Evolutionary conservation across 2,113 vertebrate species (phyloP), one percentile per base, ranked within the genome.

Genomic region (Tychaedon coryphoeus): DNA sequence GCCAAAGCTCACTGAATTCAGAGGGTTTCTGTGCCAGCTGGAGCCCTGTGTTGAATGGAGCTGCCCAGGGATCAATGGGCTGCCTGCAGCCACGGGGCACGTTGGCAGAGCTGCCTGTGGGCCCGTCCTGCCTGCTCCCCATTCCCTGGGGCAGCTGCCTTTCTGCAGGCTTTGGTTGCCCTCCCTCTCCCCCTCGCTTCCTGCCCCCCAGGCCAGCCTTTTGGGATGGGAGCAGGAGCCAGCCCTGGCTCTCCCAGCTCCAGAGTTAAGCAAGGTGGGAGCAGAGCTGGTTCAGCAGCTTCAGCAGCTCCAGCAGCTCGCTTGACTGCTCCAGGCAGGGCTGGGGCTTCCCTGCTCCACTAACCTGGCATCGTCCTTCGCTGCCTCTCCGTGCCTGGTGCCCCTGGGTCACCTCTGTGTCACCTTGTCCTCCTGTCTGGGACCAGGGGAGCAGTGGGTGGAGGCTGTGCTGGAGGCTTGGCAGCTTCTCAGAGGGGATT

Each of bases 401-500:
- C 96, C 43, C 2, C 0, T 61, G 29, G 58, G 77, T 96, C 96
- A 90, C 87, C 70, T 61, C 76, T 8, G 58, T 82, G 94, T 91
- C 95, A 91, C 91, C 84, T 91, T 78, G 93, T 75, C 93, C 88
- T 77, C n/a, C 42, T 53, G 77, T 42, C 85, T 76, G 92, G 71
- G 66, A 33, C 48, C 62, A 14, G 51, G 47, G 78, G 47, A 81
- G 75, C 58, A 14, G 67, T 45, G 82, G 71, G 78, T 57, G 85
- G 77, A 75, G 78, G 88, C 51, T 0, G 0, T 0, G 4, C 69
- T 84, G 2, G 60, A 36, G 65, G 60, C 61, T 78, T 28, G 92
- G 77, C 84, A 61, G 83, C 89, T 75, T 69, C 93, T 88, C 77
- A 6, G 62, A 64, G 74, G 66, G 75, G 43, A 79, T 89, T 82